These are phyloP conservation scores for Aptenodytes forsteri DNA, from an alignment of 2,113 vertebrate species.

Conservation along the genomic window DNA sequence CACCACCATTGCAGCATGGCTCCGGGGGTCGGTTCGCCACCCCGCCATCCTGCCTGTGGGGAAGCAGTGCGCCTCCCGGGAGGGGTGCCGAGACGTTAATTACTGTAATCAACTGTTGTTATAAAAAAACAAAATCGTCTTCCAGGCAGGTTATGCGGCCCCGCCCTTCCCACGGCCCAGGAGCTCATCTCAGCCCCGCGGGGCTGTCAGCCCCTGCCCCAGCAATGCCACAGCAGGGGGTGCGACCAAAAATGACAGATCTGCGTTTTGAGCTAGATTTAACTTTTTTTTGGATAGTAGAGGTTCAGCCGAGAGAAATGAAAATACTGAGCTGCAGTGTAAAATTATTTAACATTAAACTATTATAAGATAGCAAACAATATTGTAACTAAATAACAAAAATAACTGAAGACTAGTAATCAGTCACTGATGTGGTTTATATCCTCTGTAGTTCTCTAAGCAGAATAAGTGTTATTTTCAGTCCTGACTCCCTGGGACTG, in stretches of 20 bases:
- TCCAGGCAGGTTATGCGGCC: not conserved
- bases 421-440: not conserved
- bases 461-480: not conserved
- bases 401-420: not conserved
- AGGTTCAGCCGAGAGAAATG: not conserved
- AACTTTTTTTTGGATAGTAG: not conserved
- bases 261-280: not conserved
- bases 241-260: not conserved
- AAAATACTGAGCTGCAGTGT: not conserved
- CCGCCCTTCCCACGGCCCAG: not conserved
- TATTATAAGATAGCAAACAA: not conserved
- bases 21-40: rapidly evolving
- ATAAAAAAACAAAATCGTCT: not conserved
- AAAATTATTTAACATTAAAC: not conserved
- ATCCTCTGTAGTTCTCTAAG: not conserved
- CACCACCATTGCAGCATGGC: not conserved
- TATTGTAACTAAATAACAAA: not conserved
- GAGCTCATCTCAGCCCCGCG: not conserved
- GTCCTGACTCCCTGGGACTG: not conserved
- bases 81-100: not conserved
- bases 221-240: not conserved
- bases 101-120: not conserved
- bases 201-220: not conserved
- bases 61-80: not conserved
- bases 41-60: rapidly evolving